Evolutionary conservation across 2,888 invertebrate species (phyloP), one percentile per base, ranked within the genome.

Genomic region (Agrilus biguttatus): DNA sequence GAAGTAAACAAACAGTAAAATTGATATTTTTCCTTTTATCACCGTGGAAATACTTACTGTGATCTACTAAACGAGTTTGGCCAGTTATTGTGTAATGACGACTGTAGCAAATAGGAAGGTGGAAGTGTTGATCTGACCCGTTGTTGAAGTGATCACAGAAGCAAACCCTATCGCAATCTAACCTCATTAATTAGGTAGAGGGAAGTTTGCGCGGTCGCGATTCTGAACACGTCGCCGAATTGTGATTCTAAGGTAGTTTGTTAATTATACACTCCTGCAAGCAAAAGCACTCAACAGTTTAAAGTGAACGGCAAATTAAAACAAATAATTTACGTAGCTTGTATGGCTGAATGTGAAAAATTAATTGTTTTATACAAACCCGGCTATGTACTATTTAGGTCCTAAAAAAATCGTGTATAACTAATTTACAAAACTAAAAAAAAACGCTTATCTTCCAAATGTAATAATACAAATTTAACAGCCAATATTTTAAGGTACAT

Each of bases 241-340:
- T 65, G 65, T 63, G 64, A 65, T 64, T 61, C 61, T 58, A 57
- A 62, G 63, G 61, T 61, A 60, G 62, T 62, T 63, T 62, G 61
- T 62, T 64, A 62, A 64, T 65, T 64, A 62, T 61, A 60, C 59
- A 58, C 53, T 50, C 57, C 51, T 51, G 54, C 53, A 57, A 56
- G 53, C 57, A 57, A 62, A 61, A 59, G 58, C 57, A 53, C 46
- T 50, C 46, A 47, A 49, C 47, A 48, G 49, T 49, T 49, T 50
- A 52, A 53, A 51, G 51, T 48, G 53, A 56, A 55, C 56, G 57
- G 59, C 58, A 61, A 62, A 63, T 62, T 61, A 59, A 61, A 60
- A 61, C 58, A 61, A 61, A 58, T 59, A 56, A 59, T 56, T 56
- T 56, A 56, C 55, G 52, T 54, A 52, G 52, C 53, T 55, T 51